These are phyloP conservation scores for Gortyna flavago DNA, from an alignment of 2,888 invertebrate genomes.

Conservation along the genomic window DNA sequence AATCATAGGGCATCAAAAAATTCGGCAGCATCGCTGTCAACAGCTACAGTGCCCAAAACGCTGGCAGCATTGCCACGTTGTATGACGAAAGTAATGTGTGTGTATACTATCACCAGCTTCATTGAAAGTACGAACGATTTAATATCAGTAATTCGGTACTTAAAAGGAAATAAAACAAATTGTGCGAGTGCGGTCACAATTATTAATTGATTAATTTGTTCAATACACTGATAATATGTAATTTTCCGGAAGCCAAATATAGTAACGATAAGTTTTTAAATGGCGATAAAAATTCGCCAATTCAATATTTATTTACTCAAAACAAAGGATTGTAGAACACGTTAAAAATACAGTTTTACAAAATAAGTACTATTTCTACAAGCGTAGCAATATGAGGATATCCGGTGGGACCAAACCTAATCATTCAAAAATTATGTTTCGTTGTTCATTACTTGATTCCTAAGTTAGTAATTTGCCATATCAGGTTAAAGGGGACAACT, in stretches of 20 bases:
- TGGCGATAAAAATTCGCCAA: constrained; percentile 20
- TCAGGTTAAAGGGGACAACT: constrained; percentile 27
- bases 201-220: constrained; percentile 26
- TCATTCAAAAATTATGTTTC: neutral
- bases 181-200: constrained; percentile 20
- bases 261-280: constrained; percentile 14
- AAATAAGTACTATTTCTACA: too few relatives aligned
- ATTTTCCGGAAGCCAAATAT: constrained; percentile 45
- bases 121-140: neutral
- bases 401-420: neutral
- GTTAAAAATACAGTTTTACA: too few relatives aligned
- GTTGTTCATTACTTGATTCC: neutral
- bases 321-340: too few relatives aligned
- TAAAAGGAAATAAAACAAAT: neutral
- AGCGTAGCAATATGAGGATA: constrained; percentile 31
- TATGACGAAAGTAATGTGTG: too few relatives aligned
- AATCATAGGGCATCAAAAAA: too few relatives aligned
- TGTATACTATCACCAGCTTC: neutral
- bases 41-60: too few relatives aligned
- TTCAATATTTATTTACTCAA: too few relatives aligned
- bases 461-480: neutral
- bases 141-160: neutral
- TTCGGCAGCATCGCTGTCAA: too few relatives aligned
- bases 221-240: constrained; percentile 16
- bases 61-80: too few relatives aligned